These are phyloP conservation scores for Trinorchestia longiramus DNA, from an alignment of 1,140 invertebrate species.

Conservation along the genomic window DNA sequence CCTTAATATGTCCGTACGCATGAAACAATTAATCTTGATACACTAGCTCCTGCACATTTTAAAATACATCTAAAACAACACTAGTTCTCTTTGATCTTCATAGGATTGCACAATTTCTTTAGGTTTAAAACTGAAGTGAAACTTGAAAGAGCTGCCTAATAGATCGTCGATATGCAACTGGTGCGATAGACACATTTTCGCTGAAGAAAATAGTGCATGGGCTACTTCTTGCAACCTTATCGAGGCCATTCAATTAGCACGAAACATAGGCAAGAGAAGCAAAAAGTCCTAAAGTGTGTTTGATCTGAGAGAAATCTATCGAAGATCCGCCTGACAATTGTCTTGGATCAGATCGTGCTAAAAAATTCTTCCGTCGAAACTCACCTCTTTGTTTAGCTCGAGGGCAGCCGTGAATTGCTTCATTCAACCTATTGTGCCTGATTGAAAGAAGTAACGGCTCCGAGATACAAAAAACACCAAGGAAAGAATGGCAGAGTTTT, in stretches of 20 bases:
- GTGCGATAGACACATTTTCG: background rate
- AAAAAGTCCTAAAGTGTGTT: background rate
- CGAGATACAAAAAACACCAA: background rate
- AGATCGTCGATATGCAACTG: background rate
- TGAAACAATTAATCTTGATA: too few relatives aligned
- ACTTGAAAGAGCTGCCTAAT: background rate
- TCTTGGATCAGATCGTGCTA: background rate
- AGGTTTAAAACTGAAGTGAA: background rate
- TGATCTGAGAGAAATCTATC: background rate
- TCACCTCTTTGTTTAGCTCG: background rate
- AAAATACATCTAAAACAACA: too few relatives aligned
- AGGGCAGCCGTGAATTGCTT: background rate
- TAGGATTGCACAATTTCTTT: background rate
- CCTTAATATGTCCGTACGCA: too few relatives aligned
- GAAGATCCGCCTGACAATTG: background rate
- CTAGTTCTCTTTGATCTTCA: background rate
- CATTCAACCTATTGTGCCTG: conserved; percentile 6
- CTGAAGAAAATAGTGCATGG: background rate
- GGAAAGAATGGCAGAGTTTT: background rate
- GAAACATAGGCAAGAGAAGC: background rate
- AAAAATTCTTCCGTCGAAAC: background rate
- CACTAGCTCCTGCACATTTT: too few relatives aligned
- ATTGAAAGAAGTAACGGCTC: background rate
- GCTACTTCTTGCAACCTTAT: background rate
- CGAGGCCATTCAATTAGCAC: background rate